phyloP scores from a whole-genome alignment of 2,797 vertebrate species.

The Otolemur crassicaudatus region DNA sequence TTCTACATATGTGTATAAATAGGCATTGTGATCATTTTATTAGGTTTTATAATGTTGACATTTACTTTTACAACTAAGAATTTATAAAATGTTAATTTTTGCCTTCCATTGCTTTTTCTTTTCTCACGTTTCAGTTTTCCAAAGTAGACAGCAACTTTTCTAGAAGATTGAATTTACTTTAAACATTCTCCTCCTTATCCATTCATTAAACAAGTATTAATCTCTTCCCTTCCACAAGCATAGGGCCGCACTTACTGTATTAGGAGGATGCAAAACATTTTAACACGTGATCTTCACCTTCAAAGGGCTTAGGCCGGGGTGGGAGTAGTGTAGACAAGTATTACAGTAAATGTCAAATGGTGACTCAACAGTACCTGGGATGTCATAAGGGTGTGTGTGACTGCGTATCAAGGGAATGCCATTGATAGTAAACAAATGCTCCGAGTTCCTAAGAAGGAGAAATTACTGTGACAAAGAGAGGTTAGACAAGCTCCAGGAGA shows the following conservation, averaged over 20 bases:
- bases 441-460: slow-evolving; percentile 62
- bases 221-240: not conserved
- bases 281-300: not conserved
- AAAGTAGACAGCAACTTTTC: slow-evolving; percentile 12
- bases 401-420: slow-evolving; percentile 29
- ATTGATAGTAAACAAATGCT: not conserved
- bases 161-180: not conserved
- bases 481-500: slow-evolving; percentile 1
- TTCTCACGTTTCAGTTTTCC: slow-evolving; percentile 31
- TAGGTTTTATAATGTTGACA: not conserved
- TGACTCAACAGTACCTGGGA: slow-evolving; percentile 35
- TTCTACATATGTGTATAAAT: not conserved
- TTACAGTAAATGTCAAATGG: not conserved
- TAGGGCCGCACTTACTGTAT: not conserved
- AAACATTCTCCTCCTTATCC: slow-evolving; percentile 3
- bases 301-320: not conserved
- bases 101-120: slow-evolving; percentile 6
- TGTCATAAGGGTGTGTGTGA: slow-evolving; percentile 64
- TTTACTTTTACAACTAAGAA: slow-evolving; percentile 40
- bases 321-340: not conserved
- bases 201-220: not conserved
- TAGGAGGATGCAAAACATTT: not conserved
- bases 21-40: not conserved
- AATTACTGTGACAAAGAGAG: slow-evolving; percentile 27
- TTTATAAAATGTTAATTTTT: slow-evolving; percentile 23